Conservation (phyloP, 2,888 invertebrate species). For the Diplazon laetatorius region DNA sequence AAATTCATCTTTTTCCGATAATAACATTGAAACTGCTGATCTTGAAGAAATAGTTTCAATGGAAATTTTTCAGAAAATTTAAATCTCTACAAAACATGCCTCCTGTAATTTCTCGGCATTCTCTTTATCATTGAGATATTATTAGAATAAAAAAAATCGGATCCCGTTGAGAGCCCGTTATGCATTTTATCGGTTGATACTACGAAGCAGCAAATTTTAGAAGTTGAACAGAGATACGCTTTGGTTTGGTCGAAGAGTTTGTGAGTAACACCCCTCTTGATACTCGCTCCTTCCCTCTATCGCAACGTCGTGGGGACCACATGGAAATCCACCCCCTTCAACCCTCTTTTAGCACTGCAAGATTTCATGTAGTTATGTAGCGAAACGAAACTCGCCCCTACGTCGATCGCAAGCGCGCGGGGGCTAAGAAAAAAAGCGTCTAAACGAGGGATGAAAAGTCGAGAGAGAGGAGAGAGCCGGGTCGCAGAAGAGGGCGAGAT, state of each 20-base stretch:
- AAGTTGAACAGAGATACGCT: slow-evolving; percentile 59
- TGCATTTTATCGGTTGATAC: slow-evolving; percentile 36
- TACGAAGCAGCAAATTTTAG: slow-evolving; percentile 46
- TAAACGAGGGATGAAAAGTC: slow-evolving; percentile 53
- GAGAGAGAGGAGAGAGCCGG: slow-evolving; percentile 10
- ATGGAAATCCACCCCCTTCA: no score
- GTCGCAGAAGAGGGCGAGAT: slow-evolving; percentile 19
- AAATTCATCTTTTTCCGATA: no score
- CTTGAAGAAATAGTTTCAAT: no score
- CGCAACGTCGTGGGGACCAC: neutral
- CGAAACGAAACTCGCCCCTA: slow-evolving; percentile 42
- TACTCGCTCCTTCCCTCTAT: slow-evolving; percentile 26
- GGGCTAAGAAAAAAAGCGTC: slow-evolving; percentile 49
- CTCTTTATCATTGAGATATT: no score
- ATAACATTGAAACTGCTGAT: no score
- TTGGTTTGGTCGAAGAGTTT: slow-evolving; percentile 47
- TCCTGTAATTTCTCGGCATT: no score
- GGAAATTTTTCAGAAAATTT: no score
- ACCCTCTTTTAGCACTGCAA: neutral
- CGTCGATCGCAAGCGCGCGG: slow-evolving; percentile 14
- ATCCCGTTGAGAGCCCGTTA: slow-evolving; percentile 29
- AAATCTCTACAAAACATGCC: no score
- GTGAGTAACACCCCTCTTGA: slow-evolving; percentile 56
- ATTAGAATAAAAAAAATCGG: slow-evolving; percentile 11
- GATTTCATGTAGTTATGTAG: slow-evolving; percentile 26